These are phyloP conservation scores for Sakesphorus luctuosus DNA, from an alignment of 2,113 vertebrate species.

Conservation along the genomic window DNA sequence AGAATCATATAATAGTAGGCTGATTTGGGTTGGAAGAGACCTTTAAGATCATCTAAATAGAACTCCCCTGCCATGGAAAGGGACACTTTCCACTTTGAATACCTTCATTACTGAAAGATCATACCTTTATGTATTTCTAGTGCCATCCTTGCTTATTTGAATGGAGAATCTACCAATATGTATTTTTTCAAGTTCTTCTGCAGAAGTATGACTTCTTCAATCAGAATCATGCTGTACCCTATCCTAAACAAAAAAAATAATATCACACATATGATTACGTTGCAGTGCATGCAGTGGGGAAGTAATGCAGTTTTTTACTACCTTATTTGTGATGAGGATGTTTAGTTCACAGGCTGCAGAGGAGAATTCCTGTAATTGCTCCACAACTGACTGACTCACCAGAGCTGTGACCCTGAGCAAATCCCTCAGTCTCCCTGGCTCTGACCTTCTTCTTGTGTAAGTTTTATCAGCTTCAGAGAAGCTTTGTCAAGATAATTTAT, in stretches of 20 bases:
- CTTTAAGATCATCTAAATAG: neutral
- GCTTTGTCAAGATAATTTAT: slow-evolving; percentile 6
- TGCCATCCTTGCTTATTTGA: neutral
- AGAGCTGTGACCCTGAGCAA: slow-evolving; percentile 1
- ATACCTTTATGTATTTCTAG: neutral
- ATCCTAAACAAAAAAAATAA: neutral
- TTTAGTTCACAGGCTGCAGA: neutral
- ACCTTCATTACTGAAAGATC: neutral
- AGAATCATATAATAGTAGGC: neutral
- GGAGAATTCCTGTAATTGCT: neutral
- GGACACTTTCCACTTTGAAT: neutral
- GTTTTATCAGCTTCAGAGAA: slow-evolving; percentile 16
- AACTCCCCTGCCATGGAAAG: neutral
- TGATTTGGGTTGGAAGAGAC: neutral
- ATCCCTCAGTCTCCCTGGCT: neutral
- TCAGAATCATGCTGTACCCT: neutral
- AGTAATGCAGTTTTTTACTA: neutral
- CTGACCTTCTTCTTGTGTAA: neutral
- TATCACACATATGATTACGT: neutral
- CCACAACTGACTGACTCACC: neutral
- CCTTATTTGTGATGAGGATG: neutral
- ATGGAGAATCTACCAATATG: neutral
- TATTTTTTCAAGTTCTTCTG: neutral
- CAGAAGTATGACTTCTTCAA: slow-evolving; percentile 9
- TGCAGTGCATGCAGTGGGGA: neutral